Evolutionary conservation across 2,113 vertebrate species (phyloP), one percentile per base, ranked within the genome.

Genomic region (Progne subis): DNA sequence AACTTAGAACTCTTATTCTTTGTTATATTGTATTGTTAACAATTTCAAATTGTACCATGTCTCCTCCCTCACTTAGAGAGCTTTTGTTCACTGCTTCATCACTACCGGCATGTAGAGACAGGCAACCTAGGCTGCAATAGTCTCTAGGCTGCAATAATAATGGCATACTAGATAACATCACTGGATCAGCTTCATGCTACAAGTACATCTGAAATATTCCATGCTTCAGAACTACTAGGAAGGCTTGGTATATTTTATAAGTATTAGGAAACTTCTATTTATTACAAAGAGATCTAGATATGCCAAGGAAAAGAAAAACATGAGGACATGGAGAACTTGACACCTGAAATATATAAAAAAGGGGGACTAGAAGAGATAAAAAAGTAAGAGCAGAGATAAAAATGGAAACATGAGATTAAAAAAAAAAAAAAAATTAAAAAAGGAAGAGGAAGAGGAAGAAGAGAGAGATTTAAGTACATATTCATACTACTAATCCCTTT

Each of bases 31-130:
- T 34, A 61, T 9, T 3, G 29, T 34, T 81, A 91, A 68, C 39
- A 86, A 56, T 71, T 96, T 74, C 82, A 90, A 68, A 72, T 55
- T 55, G 8, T 60, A 64, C 55, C 16, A 15, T 21, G 47, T 28
- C 53, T 96, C 65, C 52, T 75, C 49, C n/a, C 49, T 79, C 14
- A 53, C 32, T 78, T 52, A 83, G 32, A 82, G 67, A 83, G 46
- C 52, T 86, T 96, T 93, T 94, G 49, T 90, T 92, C 3, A 3
- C 61, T 63, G 41, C 72, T 92, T 90, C 85, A 84, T 90, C 79
- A 64, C 49, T 39, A 63, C n/a, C 76, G 90, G 69, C 93, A 65
- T 92, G 95, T 84, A 88, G 56, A 93, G 86, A 86, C 90, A 94
- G 82, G 79, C 43, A 83, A 18, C 5, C 68, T 82, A 77, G 32